Percentiles rank a stretch among this genome's conserved stretches.
Evolutionary conservation across 1,140 invertebrate species (phyloP).

Genomic region (Zaprionus davidi): DNA sequence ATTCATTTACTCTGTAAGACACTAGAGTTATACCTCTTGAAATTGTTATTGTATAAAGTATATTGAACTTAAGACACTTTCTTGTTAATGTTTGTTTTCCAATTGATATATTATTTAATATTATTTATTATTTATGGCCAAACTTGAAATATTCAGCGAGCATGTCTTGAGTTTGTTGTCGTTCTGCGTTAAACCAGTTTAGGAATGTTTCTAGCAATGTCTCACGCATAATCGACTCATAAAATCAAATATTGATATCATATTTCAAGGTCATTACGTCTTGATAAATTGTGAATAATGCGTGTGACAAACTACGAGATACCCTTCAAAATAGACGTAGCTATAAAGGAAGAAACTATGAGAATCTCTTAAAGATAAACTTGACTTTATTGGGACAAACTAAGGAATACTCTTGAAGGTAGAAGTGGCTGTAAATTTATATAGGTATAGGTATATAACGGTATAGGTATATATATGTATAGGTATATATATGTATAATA

Average conservation of each 20-base stretch:
- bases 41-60: too few relatives aligned
- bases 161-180: background rate
- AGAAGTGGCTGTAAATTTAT: too few relatives aligned
- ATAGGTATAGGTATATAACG: too few relatives aligned
- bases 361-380: too few relatives aligned
- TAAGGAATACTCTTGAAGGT: too few relatives aligned
- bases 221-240: slow-evolving; percentile 3
- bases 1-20: background rate
- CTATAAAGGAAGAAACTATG: too few relatives aligned
- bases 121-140: background rate
- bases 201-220: background rate
- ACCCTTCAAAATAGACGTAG: background rate
- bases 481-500: too few relatives aligned
- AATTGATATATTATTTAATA: background rate
- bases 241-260: slow-evolving; percentile 8
- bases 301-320: background rate
- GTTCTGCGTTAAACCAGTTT: background rate
- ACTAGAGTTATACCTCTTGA: too few relatives aligned
- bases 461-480: too few relatives aligned
- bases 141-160: background rate
- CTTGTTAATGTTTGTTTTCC: too few relatives aligned
- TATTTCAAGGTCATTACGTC: slow-evolving; percentile 10
- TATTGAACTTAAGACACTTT: too few relatives aligned
- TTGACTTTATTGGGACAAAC: too few relatives aligned
- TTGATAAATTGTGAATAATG: background rate